Conservation (phyloP, 2,797 vertebrate species). For the Galago senegalensis region DNA sequence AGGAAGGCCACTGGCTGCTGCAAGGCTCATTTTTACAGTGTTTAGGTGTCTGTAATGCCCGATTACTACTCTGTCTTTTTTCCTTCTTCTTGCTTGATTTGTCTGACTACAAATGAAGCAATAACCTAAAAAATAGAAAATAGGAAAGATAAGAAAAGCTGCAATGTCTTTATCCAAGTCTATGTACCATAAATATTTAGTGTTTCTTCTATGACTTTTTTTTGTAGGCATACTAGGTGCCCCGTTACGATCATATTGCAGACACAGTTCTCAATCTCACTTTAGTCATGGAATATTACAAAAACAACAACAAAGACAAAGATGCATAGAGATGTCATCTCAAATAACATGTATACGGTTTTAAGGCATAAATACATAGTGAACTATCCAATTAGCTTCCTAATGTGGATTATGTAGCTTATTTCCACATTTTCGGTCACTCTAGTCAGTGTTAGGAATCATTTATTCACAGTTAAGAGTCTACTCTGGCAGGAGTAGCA, state of each 20-base stretch:
- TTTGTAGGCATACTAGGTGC: background rate
- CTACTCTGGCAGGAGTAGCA: background rate
- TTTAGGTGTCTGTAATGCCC: background rate
- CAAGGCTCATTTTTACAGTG: background rate
- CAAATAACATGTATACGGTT: background rate
- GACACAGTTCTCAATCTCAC: background rate
- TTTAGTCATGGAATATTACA: slow-evolving; percentile 34
- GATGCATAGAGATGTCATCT: background rate
- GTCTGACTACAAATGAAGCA: background rate
- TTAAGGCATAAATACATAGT: background rate
- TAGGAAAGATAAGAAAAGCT: background rate
- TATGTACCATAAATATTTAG: background rate
- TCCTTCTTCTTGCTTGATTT: slow-evolving; percentile 22
- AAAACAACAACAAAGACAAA: background rate
- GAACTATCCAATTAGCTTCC: background rate
- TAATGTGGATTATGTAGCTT: background rate
- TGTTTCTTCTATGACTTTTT: background rate
- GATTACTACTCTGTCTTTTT: background rate
- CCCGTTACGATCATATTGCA: background rate
- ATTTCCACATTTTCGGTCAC: background rate
- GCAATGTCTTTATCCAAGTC: background rate
- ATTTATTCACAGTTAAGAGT: background rate
- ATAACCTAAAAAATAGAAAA: background rate
- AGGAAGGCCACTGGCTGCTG: background rate
- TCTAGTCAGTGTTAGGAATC: background rate